Base-by-base conservation (phyloP, 2,797 vertebrate species). In the Dromococcyx pavoninus region DNA sequence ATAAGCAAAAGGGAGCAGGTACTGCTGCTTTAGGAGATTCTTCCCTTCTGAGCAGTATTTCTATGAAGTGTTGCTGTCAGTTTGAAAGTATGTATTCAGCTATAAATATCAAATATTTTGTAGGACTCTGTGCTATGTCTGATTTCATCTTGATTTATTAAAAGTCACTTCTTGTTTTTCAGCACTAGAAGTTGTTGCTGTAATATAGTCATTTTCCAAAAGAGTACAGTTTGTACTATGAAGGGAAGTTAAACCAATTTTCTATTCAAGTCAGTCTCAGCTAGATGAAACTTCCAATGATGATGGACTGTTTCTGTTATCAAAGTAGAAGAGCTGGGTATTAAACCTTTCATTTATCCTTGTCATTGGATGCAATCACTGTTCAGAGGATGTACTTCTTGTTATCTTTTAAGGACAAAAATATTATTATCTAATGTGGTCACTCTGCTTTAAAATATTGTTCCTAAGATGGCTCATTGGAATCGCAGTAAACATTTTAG, bases 261-360 rank as follows among this genome's bases (percentile, higher is more conserved):
- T 97, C 82, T 88, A 32, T 89, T 85, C 44, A 96, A 95, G 69
- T 83, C 88, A 94, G 67, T 88, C 50, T 96, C 94, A 54, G 86
- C 74, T 92, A 93, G 83, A 87, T 91, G 92, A 93, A 95, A 91
- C 75, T 93, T 93, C 79, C 95, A 89, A 89, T 92, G 95, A 96
- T 96, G 91, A 95, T 87, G 91, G 92, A 97, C 61, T 91, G 76
- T 94, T 95, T 96, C 92, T 96, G 74, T 95, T 91, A 84, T 94
- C 81, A 96, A 76, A 74, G 81, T 51, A 93, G 90, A 96, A 96
- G 65, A 97, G 94, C 90, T 95, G 83, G 92, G 80, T 96, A 93
- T 97, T 96, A 97, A 96, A 93, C 86, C 89, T 93, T 91, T 95
- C 87, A 95, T 97, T 97, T 97, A 91, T 96, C 89, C 82, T 92